Evolutionary conservation across 2,113 vertebrate genomes (phyloP).

Genomic region (Eulemur macaco): DNA sequence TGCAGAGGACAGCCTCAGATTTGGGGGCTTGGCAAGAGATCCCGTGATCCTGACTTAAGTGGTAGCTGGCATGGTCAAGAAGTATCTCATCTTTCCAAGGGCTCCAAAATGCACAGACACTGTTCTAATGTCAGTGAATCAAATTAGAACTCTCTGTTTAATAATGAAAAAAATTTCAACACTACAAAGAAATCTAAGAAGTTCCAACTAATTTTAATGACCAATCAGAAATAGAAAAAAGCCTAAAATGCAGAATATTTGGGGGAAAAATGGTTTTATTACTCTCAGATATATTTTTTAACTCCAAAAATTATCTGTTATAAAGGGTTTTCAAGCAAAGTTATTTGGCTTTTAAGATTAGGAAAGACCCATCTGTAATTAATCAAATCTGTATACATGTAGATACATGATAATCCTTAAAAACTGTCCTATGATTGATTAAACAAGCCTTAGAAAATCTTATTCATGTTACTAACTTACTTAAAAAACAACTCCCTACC

Average conservation of each 20-base stretch:
- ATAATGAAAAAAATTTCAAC: background rate
- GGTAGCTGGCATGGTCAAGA: background rate
- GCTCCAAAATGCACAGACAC: background rate
- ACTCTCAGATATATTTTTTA: background rate
- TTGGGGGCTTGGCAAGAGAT: background rate
- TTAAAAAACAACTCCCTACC: background rate
- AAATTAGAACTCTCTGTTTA: background rate
- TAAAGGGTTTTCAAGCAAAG: constrained; percentile 28
- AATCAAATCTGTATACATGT: background rate
- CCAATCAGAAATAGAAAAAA: constrained; percentile 19
- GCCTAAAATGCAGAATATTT: background rate
- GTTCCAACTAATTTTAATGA: background rate
- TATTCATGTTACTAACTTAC: background rate
- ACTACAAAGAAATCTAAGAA: background rate
- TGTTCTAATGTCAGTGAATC: background rate
- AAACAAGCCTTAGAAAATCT: background rate
- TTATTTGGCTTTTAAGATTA: constrained; percentile 37
- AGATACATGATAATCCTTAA: background rate
- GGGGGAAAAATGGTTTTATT: background rate
- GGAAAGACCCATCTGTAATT: background rate
- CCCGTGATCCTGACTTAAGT: background rate
- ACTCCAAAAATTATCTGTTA: background rate
- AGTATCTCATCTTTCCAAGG: background rate
- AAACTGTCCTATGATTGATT: background rate
- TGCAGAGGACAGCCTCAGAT: background rate